These are phyloP conservation scores for Cerceris ruficornis DNA, from an alignment of 2,888 invertebrate genomes.

Conservation along the genomic window DNA sequence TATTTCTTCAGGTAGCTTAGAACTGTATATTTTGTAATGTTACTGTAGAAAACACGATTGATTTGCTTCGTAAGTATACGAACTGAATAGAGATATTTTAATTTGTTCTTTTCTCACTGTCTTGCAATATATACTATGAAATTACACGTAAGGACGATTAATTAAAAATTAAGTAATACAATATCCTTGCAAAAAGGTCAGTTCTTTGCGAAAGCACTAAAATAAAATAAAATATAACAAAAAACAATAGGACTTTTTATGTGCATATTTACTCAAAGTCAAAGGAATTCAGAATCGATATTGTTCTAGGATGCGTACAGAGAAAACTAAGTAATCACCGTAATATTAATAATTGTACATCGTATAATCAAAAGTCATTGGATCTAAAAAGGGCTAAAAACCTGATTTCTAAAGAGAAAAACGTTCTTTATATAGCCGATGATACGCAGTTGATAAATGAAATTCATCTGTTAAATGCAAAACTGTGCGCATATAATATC, in stretches of 20 bases:
- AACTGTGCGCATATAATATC: constrained; percentile 35
- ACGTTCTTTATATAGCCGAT: constrained; percentile 7
- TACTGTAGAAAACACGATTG: constrained; percentile 25
- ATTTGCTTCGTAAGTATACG: constrained; percentile 19
- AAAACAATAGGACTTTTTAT: constrained; percentile 45
- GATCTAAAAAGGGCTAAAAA: constrained; percentile 30
- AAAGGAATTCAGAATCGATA: constrained; percentile 32
- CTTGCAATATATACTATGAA: constrained; percentile 34
- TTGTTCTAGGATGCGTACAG: constrained; percentile 23
- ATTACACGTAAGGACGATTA: constrained; percentile 34
- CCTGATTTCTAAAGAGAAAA: constrained; percentile 35
- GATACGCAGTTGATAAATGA: background rate
- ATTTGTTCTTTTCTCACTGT: constrained; percentile 16
- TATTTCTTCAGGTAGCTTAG: constrained; percentile 27
- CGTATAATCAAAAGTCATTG: constrained; percentile 53
- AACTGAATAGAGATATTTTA: constrained; percentile 23
- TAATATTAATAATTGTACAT: constrained; percentile 44
- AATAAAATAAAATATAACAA: constrained; percentile 40
- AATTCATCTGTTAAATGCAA: constrained; percentile 13
- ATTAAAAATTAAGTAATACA: constrained; percentile 35
- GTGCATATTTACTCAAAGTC: constrained; percentile 49
- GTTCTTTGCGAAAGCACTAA: constrained; percentile 36
- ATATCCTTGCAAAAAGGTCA: constrained; percentile 27
- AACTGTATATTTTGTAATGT: constrained; percentile 41
- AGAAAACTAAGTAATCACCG: constrained; percentile 21